A percentile compares a stretch with the other conserved stretches of the same genome.
Conservation (phyloP, 2,113 vertebrate species). For the Octodon degus region DNA sequence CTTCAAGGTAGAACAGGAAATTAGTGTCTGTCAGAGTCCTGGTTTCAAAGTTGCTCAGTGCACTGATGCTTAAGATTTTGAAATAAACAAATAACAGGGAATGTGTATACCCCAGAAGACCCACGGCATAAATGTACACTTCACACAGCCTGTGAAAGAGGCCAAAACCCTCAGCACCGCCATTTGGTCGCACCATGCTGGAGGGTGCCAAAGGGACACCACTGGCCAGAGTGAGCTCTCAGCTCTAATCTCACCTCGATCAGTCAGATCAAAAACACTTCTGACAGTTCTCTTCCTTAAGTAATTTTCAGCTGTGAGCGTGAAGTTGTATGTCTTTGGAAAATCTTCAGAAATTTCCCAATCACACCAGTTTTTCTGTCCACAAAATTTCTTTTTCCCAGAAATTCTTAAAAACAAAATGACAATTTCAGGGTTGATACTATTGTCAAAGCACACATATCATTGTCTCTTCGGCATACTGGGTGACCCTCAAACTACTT, state of each 20-base stretch:
- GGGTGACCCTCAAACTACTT: background rate
- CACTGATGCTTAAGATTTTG: background rate
- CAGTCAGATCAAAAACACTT: slow-evolving; percentile 77
- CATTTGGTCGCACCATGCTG: background rate
- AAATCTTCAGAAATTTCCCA: slow-evolving; percentile 75
- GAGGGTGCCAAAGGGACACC: background rate
- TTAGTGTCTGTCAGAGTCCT: background rate
- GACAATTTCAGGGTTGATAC: background rate
- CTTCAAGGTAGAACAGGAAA: background rate
- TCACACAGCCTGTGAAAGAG: background rate
- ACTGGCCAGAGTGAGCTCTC: rapidly evolving
- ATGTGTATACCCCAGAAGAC: rapidly evolving
- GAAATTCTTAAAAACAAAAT: slow-evolving; percentile 76
- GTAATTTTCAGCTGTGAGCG: slow-evolving; percentile 81
- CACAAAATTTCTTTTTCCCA: background rate
- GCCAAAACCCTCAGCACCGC: background rate
- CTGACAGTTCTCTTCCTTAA: slow-evolving; percentile 79
- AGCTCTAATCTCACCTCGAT: slow-evolving; percentile 82
- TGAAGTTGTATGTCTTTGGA: slow-evolving; percentile 83
- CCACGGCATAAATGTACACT: background rate
- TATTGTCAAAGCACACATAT: background rate
- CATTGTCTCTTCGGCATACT: background rate
- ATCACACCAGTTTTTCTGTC: slow-evolving; percentile 61
- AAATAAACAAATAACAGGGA: background rate
- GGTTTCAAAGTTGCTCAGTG: background rate